Conservation (phyloP, 2,797 vertebrate species). For the Pelodytes ibericus region DNA sequence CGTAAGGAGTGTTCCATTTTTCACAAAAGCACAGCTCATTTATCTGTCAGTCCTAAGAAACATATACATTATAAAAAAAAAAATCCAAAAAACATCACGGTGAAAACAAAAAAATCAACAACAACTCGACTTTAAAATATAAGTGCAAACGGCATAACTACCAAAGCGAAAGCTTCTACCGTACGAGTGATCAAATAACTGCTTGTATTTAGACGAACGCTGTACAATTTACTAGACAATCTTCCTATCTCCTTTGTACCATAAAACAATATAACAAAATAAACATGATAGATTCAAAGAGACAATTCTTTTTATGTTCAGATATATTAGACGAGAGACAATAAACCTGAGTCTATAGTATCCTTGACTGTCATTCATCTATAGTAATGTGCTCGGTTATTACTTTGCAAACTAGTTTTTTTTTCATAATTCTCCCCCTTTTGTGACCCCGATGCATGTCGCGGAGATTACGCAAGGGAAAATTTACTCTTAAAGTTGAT, state of each 20-base stretch:
- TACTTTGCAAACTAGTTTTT: conserved; percentile 30
- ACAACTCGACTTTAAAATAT: background rate
- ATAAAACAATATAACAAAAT: conserved; percentile 53
- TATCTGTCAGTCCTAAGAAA: background rate
- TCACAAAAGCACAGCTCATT: background rate
- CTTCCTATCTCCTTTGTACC: conserved; percentile 22
- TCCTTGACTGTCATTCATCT: conserved; percentile 46
- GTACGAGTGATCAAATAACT: conserved; percentile 18
- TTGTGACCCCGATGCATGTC: conserved; percentile 5
- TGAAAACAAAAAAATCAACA: no score
- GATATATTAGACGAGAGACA: conserved; percentile 48
- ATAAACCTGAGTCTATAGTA: conserved; percentile 41
- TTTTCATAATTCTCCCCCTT: conserved; percentile 30
- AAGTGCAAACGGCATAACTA: background rate
- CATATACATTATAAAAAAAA: background rate
- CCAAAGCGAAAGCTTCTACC: background rate
- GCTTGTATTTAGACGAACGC: conserved; percentile 34
- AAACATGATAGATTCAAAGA: conserved; percentile 54
- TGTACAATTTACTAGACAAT: conserved; percentile 41
- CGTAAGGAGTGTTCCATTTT: background rate
- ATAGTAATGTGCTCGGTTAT: conserved; percentile 42
- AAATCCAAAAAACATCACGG: background rate
- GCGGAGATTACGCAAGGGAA: background rate
- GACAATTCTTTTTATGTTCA: conserved; percentile 52
- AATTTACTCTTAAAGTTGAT: conserved; percentile 19